Conservation (phyloP, 2,888 invertebrate genomes). For the Acronicta alni region DNA sequence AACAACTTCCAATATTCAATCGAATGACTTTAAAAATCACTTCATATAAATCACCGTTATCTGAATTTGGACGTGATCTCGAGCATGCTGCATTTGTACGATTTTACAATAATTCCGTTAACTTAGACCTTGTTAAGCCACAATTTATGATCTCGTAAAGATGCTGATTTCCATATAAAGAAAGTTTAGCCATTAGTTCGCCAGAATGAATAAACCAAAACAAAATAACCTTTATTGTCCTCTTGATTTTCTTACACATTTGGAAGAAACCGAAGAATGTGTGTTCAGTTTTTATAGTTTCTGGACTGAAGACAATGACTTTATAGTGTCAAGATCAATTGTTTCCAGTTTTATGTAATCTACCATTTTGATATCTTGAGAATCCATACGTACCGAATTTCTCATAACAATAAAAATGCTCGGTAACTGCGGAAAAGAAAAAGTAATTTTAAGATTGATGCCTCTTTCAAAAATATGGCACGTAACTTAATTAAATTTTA, state of each 20-base stretch:
- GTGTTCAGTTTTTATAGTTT: conserved; percentile 3
- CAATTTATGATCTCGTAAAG: conserved; percentile 37
- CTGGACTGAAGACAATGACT: conserved; percentile 11
- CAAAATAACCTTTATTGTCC: neutral
- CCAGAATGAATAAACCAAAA: conserved; percentile 9
- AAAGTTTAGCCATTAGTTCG: conserved; percentile 21
- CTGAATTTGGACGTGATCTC: conserved; percentile 27
- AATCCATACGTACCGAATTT: conserved; percentile 16
- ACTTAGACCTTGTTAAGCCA: conserved; percentile 20
- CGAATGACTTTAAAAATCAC: conserved; percentile 46
- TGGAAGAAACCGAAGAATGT: conserved; percentile 22
- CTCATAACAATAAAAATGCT: conserved; percentile 29
- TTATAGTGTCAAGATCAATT: conserved; percentile 12
- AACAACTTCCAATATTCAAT: conserved; percentile 29
- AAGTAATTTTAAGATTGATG: conserved; percentile 22
- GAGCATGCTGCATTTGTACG: conserved; percentile 27
- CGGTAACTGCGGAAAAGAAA: neutral
- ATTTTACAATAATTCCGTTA: conserved; percentile 45
- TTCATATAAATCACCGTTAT: conserved; percentile 54
- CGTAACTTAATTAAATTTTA: conserved; percentile 4
- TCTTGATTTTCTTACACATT: conserved; percentile 9
- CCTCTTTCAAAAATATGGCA: conserved; percentile 3
- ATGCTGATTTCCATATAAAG: conserved; percentile 36
- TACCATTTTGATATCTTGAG: conserved; percentile 15
- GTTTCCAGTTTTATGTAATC: conserved; percentile 14